phyloP scores from a whole-genome alignment of 2,888 invertebrate species.

The Carpatolechia fugitivella region DNA sequence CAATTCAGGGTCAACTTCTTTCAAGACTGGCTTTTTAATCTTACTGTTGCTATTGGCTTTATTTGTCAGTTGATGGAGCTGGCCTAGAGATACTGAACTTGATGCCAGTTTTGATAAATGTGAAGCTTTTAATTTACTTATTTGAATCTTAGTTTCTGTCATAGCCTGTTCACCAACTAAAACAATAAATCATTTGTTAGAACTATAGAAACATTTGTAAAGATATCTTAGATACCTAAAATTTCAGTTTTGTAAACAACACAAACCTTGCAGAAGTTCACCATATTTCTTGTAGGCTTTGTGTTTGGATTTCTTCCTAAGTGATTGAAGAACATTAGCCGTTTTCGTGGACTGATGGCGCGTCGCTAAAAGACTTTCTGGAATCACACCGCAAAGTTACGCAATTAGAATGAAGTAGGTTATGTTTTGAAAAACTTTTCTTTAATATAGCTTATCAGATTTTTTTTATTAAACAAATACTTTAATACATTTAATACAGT shows the following conservation, averaged over 20 bases:
- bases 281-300: constrained; percentile 80
- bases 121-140: constrained; percentile 82
- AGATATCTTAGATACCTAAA: constrained; percentile 29
- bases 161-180: constrained; percentile 82
- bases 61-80: constrained; percentile 78
- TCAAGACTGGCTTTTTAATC: constrained; percentile 34
- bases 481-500: no score
- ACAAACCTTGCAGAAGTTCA: constrained; percentile 82
- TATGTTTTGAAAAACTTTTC: constrained; percentile 31
- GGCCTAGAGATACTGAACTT: constrained; percentile 76
- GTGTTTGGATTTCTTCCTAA: constrained; percentile 66
- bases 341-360: constrained; percentile 69
- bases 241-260: constrained; percentile 24
- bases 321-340: constrained; percentile 52
- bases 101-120: constrained; percentile 83
- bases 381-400: constrained; percentile 54
- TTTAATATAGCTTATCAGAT: background rate
- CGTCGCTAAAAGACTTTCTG: constrained; percentile 51
- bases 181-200: constrained; percentile 28
- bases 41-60: constrained; percentile 25
- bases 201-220: background rate
- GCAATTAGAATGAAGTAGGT: constrained; percentile 50
- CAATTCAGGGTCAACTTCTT: constrained; percentile 64
- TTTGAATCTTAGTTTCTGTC: constrained; percentile 82
- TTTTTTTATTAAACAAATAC: no score